Evolutionary conservation across 2,888 invertebrate species (phyloP).

Genomic region (Cephus pygmeus): DNA sequence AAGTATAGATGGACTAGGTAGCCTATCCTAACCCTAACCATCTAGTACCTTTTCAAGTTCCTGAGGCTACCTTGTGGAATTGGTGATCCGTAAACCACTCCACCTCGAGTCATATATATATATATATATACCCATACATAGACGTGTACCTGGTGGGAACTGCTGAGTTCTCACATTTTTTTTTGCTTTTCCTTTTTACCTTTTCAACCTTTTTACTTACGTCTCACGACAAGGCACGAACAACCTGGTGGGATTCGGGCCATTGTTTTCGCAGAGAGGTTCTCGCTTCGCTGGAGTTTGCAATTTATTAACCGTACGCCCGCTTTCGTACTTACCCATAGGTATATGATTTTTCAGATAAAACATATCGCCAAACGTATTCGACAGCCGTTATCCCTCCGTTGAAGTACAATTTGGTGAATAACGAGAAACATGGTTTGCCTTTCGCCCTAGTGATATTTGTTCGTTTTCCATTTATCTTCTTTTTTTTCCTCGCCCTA

Average conservation of each 20-base stretch:
- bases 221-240: background rate
- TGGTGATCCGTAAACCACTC: background rate
- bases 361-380: background rate
- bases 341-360: background rate
- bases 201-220: background rate
- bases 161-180: background rate
- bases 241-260: background rate
- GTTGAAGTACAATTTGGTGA: background rate
- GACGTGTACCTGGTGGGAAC: background rate
- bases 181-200: background rate
- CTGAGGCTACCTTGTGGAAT: background rate
- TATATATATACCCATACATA: background rate
- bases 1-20: background rate
- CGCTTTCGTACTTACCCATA: background rate
- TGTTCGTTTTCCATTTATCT: background rate
- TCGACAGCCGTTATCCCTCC: background rate
- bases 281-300: background rate
- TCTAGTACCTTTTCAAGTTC: background rate
- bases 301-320: background rate
- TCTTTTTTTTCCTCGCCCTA: background rate
- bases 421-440: background rate
- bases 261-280: background rate
- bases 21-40: background rate
- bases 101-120: background rate
- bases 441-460: background rate